phyloP scores from a whole-genome alignment of 2,113 vertebrate species.

The Odocoileus hemionus region DNA sequence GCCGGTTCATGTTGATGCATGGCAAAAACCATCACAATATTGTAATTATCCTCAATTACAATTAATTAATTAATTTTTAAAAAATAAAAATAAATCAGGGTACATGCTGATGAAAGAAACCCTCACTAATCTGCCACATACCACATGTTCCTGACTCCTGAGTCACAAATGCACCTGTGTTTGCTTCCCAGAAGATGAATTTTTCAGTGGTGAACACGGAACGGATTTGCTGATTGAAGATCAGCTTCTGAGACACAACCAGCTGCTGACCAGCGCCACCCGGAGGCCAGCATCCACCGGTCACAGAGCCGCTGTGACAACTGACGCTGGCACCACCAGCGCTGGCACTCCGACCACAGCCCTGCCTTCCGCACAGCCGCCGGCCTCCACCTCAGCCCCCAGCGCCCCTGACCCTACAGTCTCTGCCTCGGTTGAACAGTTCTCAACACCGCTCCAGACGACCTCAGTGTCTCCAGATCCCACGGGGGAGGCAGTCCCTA shows the following conservation, averaged over 20 bases:
- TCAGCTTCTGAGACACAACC: constrained; percentile 88
- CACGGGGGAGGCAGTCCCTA: fast-evolving
- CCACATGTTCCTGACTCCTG: fast-evolving
- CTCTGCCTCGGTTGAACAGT: background rate
- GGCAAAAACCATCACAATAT: background rate
- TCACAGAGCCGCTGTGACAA: fast-evolving
- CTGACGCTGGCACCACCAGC: fast-evolving
- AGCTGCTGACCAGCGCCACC: constrained; percentile 39
- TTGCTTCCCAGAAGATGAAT: constrained; percentile 86
- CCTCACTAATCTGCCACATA: fast-evolving
- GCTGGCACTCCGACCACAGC: background rate
- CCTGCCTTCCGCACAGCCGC: fast-evolving
- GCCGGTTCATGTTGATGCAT: background rate
- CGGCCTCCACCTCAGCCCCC: fast-evolving
- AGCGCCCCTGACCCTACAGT: background rate
- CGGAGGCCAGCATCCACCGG: constrained; percentile 53
- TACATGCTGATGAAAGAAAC: too few species aligned
- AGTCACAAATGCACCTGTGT: background rate
- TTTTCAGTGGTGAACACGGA: constrained; percentile 89
- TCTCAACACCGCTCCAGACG: background rate
- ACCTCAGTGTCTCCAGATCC: background rate
- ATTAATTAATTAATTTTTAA: background rate
- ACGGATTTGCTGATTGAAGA: constrained; percentile 90
- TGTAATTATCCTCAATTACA: background rate
- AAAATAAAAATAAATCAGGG: background rate